Base-by-base conservation (phyloP, 2,888 invertebrate species). In the Saturnia japonica region DNA sequence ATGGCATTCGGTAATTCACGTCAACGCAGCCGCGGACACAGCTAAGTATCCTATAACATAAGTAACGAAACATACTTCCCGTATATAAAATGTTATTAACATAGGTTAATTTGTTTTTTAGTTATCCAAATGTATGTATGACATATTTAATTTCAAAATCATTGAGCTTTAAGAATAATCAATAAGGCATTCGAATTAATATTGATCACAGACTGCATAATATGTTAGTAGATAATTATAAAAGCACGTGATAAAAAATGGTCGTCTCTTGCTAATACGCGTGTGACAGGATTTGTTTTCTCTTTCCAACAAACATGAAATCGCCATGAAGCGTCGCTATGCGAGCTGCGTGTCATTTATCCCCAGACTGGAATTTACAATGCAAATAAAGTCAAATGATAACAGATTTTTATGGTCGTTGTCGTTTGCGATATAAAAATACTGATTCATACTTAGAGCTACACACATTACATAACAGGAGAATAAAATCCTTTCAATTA, bases 351-450 rank as follows among this genome's bases (percentile, higher is more conserved):
- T 64, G 40, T 40, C 64, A 40, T 40, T 40, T 64, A 40, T 64
- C 40, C 64, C 64, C 64, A 64, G 64, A 64, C 64, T 40, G 64
- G 64, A 64, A 64, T 64, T 64, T 64, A 40, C n/a, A 19, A 40
- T 64, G 64, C 64, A 64, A 64, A 64, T 40, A 40, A 40, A 40
- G 64, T 60, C 40, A 40, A 64, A 64, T 64, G 64, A 64, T 64
- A 64, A 64, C 57, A 64, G 40, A 64, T 64, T 64, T 57, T 64
- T 64, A 64, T 64, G 34, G 40, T n/a, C 40, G 40, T 40, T 64
- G 40, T n/a, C 40, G 40, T 40, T 64, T 40, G 64, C 57, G 64
- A 64, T 40, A 8, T 64, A 22, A 64, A 64, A 40, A 40, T 11
- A 54, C 11, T 54, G n/a, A n/a, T 54, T 54, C 57, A 60, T 14